phyloP scores from a whole-genome alignment of 2,888 invertebrate species.

The Nephrotoma flavescens region DNA sequence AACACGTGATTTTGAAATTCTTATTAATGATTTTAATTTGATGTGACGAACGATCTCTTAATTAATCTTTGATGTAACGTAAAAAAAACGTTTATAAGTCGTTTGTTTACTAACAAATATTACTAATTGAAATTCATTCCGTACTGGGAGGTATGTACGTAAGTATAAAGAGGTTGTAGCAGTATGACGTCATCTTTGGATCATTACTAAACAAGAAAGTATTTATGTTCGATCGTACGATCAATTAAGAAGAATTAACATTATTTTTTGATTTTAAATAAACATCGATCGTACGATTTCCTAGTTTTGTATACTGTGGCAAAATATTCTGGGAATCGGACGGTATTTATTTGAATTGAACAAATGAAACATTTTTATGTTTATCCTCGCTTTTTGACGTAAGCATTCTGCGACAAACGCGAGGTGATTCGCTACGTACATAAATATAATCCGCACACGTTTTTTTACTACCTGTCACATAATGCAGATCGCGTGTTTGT shows the following conservation, averaged over 20 bases:
- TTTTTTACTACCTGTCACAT: not conserved
- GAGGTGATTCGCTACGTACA: not conserved
- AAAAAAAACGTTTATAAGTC: not conserved
- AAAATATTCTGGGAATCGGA: not conserved
- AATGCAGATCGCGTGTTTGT: not conserved
- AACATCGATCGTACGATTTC: not conserved
- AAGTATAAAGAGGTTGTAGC: not conserved
- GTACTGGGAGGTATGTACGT: not conserved
- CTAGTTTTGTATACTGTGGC: not conserved
- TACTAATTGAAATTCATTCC: not conserved
- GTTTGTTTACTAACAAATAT: not conserved
- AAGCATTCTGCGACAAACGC: too few relatives aligned
- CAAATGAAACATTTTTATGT: not conserved
- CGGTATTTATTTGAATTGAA: not conserved
- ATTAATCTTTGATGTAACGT: not conserved
- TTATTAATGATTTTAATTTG: not conserved
- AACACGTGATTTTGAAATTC: not conserved
- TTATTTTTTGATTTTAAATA: not conserved
- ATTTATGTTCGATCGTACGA: not conserved
- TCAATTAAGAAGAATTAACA: not conserved
- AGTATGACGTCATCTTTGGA: not conserved
- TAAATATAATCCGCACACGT: not conserved
- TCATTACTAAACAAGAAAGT: not conserved
- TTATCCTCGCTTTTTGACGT: not conserved
- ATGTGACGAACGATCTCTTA: not conserved